Base-by-base conservation (phyloP, 1,140 invertebrate genomes). In the Drosophila navojoa region DNA sequence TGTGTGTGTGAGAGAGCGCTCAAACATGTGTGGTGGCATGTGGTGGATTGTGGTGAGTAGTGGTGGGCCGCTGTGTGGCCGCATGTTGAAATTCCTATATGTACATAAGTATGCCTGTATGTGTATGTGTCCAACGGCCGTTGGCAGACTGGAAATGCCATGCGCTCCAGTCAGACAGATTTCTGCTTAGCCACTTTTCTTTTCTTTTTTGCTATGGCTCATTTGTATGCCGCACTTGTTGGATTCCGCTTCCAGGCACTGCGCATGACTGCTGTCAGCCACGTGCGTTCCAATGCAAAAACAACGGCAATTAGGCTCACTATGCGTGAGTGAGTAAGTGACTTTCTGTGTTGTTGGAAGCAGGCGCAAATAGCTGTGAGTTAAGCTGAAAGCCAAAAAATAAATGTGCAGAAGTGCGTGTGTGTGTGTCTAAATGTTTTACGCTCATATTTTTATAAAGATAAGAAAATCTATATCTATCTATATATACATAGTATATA, bases 181-280 rank as follows among this genome's bases (percentile, higher is more conserved):
- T 44, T 13, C 27, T 32, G 16, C 53, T 66, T 9, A 38, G 63
- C 38, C 42, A 67, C 38, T 54, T 40, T 49, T 60, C 19, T 35
- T 9, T 32, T 32, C 7, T 32, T 32, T 62, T 22, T 49, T 49
- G 13, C 19, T n/a, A 29, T 35, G n/a, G n/a, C 27, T 32, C 70
- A 66, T 71, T 80, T 80, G 59, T 67, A 62, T 47, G 79, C 84
- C 79, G 85, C 90, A 91, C 90, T 91, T 91, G 90, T 91, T 91
- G 90, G 86, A 87, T 84, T 89, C 78, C 64, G 27, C 53, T 63
- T 15, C 11, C 29, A 10, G 3, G 0, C 40, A 75, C 42, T 63
- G 90, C 90, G 90, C 90, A 91, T 60, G 82, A 29, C 45, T 35
- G 25, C 54, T 11, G 45, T 29, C 38, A 60, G 73, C 25, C 67